A percentile compares a stretch with the other conserved stretches of the same genome.
These are phyloP conservation scores for Drosophila setosimentum DNA, from an alignment of 2,888 invertebrate genomes.

Conservation along the genomic window DNA sequence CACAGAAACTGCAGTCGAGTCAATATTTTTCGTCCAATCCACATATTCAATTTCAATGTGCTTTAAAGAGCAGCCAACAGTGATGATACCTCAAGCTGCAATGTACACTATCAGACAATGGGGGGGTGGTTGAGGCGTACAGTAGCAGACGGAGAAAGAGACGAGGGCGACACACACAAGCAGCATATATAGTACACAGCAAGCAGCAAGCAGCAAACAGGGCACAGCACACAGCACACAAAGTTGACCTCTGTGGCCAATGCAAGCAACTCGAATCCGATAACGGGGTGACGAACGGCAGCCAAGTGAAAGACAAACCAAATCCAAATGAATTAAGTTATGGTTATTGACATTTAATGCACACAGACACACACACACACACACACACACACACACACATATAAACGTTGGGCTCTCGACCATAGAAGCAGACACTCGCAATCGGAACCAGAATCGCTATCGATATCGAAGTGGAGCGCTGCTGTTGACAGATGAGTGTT, in stretches of 20 bases:
- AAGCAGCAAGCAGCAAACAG: not conserved
- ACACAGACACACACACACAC: slow-evolving; percentile 35
- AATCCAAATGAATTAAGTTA: slow-evolving; percentile 78
- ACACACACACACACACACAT: not conserved
- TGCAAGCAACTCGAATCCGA: slow-evolving; percentile 66
- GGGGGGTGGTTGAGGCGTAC: not conserved
- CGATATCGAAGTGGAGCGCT: slow-evolving; percentile 21
- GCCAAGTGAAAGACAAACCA: slow-evolving; percentile 76
- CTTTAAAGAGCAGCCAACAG: slow-evolving; percentile 29
- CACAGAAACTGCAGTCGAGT: slow-evolving; percentile 54
- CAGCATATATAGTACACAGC: not conserved
- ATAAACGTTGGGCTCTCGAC: not conserved
- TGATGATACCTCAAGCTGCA: slow-evolving; percentile 34
- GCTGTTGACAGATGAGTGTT: slow-evolving; percentile 56
- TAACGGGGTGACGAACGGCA: slow-evolving; percentile 52
- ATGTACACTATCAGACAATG: slow-evolving; percentile 2
- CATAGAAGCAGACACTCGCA: not conserved
- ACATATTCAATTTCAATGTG: slow-evolving; percentile 59
- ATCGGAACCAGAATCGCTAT: slow-evolving; percentile 20
- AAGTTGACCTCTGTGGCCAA: slow-evolving; percentile 66
- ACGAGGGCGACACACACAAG: slow-evolving; percentile 2
- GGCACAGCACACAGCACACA: slow-evolving; percentile 7
- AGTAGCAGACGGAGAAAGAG: not conserved
- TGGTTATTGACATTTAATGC: slow-evolving; percentile 81
- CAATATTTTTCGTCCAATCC: slow-evolving; percentile 58